Evolutionary conservation across 1,140 invertebrate species (phyloP).

Genomic region (Dendrolimus kikuchii): DNA sequence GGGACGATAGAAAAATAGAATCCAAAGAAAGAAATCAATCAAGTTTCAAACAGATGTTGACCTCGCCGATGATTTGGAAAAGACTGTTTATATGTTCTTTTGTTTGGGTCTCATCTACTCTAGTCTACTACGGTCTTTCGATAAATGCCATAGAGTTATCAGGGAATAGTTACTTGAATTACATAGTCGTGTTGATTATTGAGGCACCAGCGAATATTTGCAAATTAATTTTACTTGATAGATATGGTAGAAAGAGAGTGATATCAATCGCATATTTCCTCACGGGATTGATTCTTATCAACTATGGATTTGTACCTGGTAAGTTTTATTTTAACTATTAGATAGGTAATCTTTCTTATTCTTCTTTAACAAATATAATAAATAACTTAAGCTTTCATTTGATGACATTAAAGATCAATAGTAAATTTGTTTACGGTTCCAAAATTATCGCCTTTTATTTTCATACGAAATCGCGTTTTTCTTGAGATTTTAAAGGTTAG

Average conservation of each 20-base stretch:
- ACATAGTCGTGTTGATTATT: slow-evolving; percentile 72
- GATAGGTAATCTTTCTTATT: too few relatives aligned
- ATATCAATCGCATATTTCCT: slow-evolving; percentile 74
- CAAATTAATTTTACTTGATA: slow-evolving; percentile 76
- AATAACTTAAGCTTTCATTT: too few relatives aligned
- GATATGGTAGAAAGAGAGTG: slow-evolving; percentile 76
- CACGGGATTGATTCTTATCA: slow-evolving; percentile 69
- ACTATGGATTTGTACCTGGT: slow-evolving; percentile 60
- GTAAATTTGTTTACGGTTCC: too few relatives aligned
- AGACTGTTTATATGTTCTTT: slow-evolving; percentile 78
- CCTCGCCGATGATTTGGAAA: slow-evolving; percentile 74
- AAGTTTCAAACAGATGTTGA: slow-evolving; percentile 72
- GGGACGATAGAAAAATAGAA: slow-evolving; percentile 52
- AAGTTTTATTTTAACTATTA: slow-evolving; percentile 15
- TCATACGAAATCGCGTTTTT: too few relatives aligned
- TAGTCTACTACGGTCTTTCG: slow-evolving; percentile 87
- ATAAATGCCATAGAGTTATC: slow-evolving; percentile 79
- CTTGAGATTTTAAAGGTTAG: too few relatives aligned
- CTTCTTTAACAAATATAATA: too few relatives aligned
- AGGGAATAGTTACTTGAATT: slow-evolving; percentile 76
- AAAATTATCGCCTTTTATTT: too few relatives aligned
- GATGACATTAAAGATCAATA: too few relatives aligned
- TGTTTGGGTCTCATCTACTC: slow-evolving; percentile 80
- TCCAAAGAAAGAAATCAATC: slow-evolving; percentile 46
- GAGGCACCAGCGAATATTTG: slow-evolving; percentile 76